phyloP scores from a whole-genome alignment of 2,797 vertebrate genomes.

The Enteromius treurensis region DNA sequence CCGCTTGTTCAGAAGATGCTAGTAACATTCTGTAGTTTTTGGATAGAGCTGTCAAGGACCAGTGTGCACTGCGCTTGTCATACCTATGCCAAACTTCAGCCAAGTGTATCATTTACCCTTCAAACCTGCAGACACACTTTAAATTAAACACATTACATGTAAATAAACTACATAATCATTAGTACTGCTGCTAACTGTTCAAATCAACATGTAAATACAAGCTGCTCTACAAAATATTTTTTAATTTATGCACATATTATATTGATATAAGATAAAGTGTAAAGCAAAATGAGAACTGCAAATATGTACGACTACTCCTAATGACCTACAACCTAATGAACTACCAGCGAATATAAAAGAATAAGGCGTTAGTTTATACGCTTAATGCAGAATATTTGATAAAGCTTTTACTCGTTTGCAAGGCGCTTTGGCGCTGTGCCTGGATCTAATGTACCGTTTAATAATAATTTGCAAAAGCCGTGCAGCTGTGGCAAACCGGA shows the following conservation, averaged over 20 bases:
- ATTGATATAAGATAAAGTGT: background rate
- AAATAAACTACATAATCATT: background rate
- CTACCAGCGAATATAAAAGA: background rate
- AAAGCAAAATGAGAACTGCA: background rate
- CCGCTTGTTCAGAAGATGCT: conserved; percentile 4
- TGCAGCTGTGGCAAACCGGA: conserved; percentile 2
- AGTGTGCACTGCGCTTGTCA: conserved; percentile 17
- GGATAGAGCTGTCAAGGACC: conserved; percentile 5
- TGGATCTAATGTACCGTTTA: conserved; percentile 27
- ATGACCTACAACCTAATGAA: background rate
- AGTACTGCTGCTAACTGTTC: background rate
- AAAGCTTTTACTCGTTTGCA: background rate
- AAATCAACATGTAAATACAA: background rate
- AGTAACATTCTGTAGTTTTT: conserved; percentile 11
- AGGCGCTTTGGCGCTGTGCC: conserved; percentile 15
- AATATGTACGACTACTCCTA: background rate
- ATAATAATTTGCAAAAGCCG: conserved; percentile 11
- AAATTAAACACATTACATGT: background rate
- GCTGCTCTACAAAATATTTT: background rate
- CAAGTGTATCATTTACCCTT: background rate
- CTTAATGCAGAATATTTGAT: conserved; percentile 11
- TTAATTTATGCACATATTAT: background rate
- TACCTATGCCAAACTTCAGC: conserved; percentile 16
- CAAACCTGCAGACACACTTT: background rate
- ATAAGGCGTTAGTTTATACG: background rate